These are phyloP conservation scores for Ophioderma brevispina DNA, from an alignment of 35 echinoderm and acorn worm species.

Conservation along the genomic window DNA sequence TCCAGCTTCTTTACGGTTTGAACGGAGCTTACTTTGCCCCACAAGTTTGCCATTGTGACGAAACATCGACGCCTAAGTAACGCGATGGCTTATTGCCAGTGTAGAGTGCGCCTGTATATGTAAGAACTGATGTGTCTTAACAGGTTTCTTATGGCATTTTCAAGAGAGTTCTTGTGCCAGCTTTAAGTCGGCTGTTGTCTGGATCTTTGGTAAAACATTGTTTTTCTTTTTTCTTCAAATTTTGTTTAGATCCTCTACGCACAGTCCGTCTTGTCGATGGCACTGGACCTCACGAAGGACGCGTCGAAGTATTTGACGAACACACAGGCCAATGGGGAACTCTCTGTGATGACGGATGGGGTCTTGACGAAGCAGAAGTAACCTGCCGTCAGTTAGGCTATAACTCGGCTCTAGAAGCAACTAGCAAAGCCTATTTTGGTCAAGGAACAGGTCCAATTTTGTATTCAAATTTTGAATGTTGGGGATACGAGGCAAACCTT, in stretches of 20 bases:
- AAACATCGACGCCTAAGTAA: too few species aligned
- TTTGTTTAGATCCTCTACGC: neutral
- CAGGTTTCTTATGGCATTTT: too few species aligned
- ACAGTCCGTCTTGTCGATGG: neutral
- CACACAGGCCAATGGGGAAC: neutral
- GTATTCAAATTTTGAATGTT: neutral
- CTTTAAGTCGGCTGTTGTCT: too few species aligned
- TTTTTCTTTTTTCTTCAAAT: too few species aligned
- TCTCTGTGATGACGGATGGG: neutral
- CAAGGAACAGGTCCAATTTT: neutral
- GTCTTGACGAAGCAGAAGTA: neutral
- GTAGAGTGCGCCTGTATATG: too few species aligned
- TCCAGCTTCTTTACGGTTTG: too few species aligned
- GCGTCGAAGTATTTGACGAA: slow-evolving; percentile 1
- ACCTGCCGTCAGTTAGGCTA: neutral
- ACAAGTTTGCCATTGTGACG: too few species aligned
- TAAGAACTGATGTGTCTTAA: too few species aligned
- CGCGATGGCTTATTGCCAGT: too few species aligned
- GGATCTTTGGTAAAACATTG: too few species aligned
- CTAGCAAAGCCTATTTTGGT: neutral
- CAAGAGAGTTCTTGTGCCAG: too few species aligned
- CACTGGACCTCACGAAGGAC: neutral
- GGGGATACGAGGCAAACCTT: neutral
- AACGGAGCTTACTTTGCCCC: too few species aligned
- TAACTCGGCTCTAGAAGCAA: neutral